phyloP scores from a whole-genome alignment of 2,888 invertebrate genomes.

The Protodeltote pygarga region DNA sequence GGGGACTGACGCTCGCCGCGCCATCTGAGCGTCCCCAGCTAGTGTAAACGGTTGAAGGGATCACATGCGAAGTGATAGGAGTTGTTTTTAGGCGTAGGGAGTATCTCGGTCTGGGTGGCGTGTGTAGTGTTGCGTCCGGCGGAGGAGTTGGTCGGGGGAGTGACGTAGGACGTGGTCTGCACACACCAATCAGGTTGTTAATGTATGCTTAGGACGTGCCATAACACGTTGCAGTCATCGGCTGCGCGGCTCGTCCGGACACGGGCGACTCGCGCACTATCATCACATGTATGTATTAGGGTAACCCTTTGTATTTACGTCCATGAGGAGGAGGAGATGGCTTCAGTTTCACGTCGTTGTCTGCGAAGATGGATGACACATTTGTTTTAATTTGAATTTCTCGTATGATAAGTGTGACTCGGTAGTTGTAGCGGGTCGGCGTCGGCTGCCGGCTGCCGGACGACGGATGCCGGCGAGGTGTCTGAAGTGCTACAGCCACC shows the following conservation, averaged over 20 bases:
- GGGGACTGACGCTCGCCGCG: constrained; percentile 20
- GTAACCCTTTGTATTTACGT: constrained; percentile 63
- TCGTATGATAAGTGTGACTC: constrained; percentile 45
- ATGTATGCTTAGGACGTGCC: constrained; percentile 66
- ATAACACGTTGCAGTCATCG: constrained; percentile 57
- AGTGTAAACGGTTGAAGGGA: constrained; percentile 82
- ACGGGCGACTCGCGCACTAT: too few relatives aligned
- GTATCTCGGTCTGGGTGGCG: constrained; percentile 46
- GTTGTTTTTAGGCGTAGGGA: constrained; percentile 56
- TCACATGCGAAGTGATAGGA: constrained; percentile 72
- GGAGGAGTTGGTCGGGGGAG: too few relatives aligned
- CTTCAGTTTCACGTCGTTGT: constrained; percentile 45
- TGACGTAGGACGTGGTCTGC: not conserved
- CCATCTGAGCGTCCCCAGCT: constrained; percentile 52
- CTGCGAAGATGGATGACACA: constrained; percentile 24
- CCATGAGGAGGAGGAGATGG: constrained; percentile 51
- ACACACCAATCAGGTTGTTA: constrained; percentile 22
- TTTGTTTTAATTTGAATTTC: constrained; percentile 41
- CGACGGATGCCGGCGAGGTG: too few relatives aligned
- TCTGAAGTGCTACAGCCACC: constrained; percentile 3
- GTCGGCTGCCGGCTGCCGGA: constrained; percentile 1
- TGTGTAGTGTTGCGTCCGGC: constrained; percentile 3
- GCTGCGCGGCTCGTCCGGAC: constrained; percentile 26
- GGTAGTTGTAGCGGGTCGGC: constrained; percentile 20
- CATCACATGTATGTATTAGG: constrained; percentile 54